phyloP scores from a whole-genome alignment of 2,888 invertebrate species.

The Bellardia bayeri region DNA sequence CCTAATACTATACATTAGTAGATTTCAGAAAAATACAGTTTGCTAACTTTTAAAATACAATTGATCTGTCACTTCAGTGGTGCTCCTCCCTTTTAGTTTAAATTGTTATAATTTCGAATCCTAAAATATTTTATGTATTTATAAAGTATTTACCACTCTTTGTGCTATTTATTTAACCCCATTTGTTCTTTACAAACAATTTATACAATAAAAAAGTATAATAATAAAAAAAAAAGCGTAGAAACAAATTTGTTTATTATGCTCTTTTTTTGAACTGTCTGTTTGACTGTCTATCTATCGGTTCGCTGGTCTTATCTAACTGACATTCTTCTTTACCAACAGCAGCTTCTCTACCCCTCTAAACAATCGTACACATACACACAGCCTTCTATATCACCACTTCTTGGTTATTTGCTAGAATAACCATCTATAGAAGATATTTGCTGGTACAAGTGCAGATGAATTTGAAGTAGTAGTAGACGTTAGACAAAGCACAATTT shows the following conservation, averaged over 20 bases:
- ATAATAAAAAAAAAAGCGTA: constrained; percentile 35
- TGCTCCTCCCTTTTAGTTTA: too few species aligned
- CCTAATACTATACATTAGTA: too few species aligned
- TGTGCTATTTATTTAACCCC: neutral
- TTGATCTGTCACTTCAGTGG: too few species aligned
- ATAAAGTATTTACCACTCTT: too few species aligned
- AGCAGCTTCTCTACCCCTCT: neutral
- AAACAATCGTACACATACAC: neutral
- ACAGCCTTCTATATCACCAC: neutral
- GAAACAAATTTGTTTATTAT: constrained; percentile 62
- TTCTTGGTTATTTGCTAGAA: neutral
- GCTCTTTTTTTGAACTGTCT: constrained; percentile 32
- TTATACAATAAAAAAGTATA: constrained; percentile 4
- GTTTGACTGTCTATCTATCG: constrained; percentile 1
- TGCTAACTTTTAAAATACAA: too few species aligned
- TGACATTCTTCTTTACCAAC: constrained; percentile 3
- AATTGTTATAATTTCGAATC: too few species aligned
- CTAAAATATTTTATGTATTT: too few species aligned
- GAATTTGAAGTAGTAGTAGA: constrained; percentile 29
- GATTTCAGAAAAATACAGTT: too few species aligned
- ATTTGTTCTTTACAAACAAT: neutral
- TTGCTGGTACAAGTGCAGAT: neutral
- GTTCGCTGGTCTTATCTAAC: constrained; percentile 21
- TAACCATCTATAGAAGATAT: constrained; percentile 4
- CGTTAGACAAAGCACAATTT: constrained; percentile 53